phyloP scores from a whole-genome alignment of 23 tunicate genomes.

The Oikopleura albicans region DNA sequence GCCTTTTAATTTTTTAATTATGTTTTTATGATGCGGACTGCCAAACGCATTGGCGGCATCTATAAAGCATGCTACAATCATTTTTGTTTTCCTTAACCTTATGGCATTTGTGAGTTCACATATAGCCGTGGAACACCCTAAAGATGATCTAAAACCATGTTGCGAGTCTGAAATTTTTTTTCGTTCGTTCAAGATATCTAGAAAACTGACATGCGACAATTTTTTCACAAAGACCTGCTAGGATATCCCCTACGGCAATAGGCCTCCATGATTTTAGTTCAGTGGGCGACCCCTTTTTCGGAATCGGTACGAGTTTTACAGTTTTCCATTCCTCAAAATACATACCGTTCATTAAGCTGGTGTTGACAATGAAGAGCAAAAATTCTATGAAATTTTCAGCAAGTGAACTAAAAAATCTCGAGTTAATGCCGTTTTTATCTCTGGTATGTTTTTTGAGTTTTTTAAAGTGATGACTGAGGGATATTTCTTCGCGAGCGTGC shows the following conservation, averaged over 20 bases:
- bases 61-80: neutral
- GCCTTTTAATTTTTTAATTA: neutral
- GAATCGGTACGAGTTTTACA: neutral
- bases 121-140: neutral
- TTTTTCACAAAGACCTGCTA: neutral
- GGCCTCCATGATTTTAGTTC: neutral
- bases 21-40: neutral
- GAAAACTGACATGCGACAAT: neutral
- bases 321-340: neutral
- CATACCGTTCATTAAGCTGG: neutral
- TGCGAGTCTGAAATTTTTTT: neutral
- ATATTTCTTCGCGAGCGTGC: neutral
- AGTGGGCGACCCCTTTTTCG: neutral
- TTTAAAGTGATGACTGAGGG: neutral
- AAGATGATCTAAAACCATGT: neutral
- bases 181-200: neutral
- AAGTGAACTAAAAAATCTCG: neutral
- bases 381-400: neutral
- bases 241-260: neutral
- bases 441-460: neutral
- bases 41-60: neutral
- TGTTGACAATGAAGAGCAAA: neutral
- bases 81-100: neutral
- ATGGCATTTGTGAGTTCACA: neutral
- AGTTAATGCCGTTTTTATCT: neutral